Base-by-base conservation (phyloP, 2,113 vertebrate genomes). In the Pleuronectes platessa region DNA sequence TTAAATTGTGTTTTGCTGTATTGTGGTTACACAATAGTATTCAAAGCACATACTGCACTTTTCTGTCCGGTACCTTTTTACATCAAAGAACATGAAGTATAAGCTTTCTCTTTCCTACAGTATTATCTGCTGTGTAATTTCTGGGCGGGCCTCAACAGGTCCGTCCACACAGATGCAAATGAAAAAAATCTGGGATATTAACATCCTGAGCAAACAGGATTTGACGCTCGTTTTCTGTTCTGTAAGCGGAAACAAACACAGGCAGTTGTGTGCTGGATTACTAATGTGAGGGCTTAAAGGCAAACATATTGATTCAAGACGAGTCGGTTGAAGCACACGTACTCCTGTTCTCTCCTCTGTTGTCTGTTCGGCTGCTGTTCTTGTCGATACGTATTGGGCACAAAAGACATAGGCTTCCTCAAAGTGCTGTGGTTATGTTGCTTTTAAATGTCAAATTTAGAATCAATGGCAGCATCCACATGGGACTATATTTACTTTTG, bases 191-290 rank as follows among this genome's bases (percentile, higher is more conserved):
- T 68, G 75, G 79, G 78, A 87, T 66, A 11, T 66, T 64, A 4
- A 69, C 47, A 12, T 72, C 61, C 63, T 83, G 15, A 65, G 45
- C 71, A 81, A 91, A 90, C 83, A 84, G 76, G 79, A 89, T 85
- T 58, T 71, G 24, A 35, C 15, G 23, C 49, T 53, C 40, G 24
- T 76, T 76, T 65, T 27, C 4, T 68, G 37, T 13, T 47, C 8
- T 37, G 67, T 37, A 12, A 42, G 37, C 60, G 61, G 65, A 83
- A 35, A 61, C 58, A 70, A 79, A 71, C 51, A 12, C n/a, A 21
- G 18, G 18, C 1, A 14, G 56, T 24, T 0, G 64, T 51, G 61
- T 54, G 53, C 27, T 17, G 21, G n/a, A 53, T 31, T 20, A 31
- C 9, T 56, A 24, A 47, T 24, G 17, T 0, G 1, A 59, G 20